A percentile compares a stretch with the other conserved stretches of the same genome.
Conservation (phyloP, 2,113 vertebrate genomes). For the Elanoides forficatus region DNA sequence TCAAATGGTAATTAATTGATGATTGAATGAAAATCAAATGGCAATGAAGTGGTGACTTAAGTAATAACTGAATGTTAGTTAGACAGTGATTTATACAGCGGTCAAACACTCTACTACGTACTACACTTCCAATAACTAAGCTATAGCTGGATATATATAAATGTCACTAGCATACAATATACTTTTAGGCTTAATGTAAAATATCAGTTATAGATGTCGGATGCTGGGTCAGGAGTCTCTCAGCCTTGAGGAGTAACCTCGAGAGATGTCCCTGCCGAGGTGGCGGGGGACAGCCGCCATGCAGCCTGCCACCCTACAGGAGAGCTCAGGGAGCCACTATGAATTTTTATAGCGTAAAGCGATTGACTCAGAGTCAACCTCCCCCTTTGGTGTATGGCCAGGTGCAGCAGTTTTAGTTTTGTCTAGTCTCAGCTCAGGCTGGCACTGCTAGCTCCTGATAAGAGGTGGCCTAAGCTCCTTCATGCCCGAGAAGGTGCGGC, state of each 20-base stretch:
- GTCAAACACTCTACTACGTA: not conserved
- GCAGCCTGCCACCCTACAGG: no score
- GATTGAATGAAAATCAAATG: not conserved
- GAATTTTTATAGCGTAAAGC: not conserved
- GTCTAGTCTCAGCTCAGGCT: not conserved
- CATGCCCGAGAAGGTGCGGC: rapidly evolving
- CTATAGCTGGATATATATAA: not conserved
- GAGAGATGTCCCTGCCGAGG: rapidly evolving
- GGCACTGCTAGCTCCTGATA: not conserved
- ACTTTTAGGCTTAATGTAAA: not conserved
- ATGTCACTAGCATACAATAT: not conserved
- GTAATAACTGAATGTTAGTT: not conserved
- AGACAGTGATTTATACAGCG: not conserved
- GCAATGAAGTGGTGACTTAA: not conserved
- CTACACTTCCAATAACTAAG: not conserved
- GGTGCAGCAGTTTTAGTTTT: not conserved
- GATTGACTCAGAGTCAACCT: not conserved
- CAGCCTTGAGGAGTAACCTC: not conserved
- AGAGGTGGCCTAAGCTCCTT: not conserved
- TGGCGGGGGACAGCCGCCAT: rapidly evolving
- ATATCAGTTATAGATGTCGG: not conserved
- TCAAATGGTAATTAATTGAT: not conserved
- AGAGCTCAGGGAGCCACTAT: not conserved
- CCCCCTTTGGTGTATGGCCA: not conserved
- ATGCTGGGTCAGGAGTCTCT: not conserved